A percentile compares a stretch with the other conserved stretches of the same genome.
phyloP scores from a whole-genome alignment of 2,888 invertebrate genomes.

The Cosmorhoe ocellata region DNA sequence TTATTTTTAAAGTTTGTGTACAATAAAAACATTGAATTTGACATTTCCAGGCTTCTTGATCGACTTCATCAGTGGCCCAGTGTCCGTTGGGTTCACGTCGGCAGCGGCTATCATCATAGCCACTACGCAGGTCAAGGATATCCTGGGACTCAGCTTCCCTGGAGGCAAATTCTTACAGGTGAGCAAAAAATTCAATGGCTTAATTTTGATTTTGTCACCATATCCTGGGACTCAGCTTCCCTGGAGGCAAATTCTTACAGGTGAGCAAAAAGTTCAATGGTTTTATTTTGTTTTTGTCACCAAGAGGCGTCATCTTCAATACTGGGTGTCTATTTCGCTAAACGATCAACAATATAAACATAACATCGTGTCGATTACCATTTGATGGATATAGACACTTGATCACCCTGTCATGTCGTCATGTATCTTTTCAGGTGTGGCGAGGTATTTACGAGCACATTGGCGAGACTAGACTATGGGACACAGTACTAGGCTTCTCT shows the following conservation, averaged over 20 bases:
- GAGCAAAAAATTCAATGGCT: background rate
- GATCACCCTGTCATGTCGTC: too few species aligned
- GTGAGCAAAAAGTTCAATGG: conserved; percentile 56
- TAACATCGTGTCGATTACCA: too few species aligned
- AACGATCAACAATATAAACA: too few species aligned
- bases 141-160: conserved; percentile 86
- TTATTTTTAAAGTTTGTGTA: too few species aligned
- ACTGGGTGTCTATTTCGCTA: too few species aligned
- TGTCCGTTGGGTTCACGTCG: conserved; percentile 90
- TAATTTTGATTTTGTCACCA: too few species aligned
- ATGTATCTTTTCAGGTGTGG: conserved; percentile 85
- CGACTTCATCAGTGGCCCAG: conserved; percentile 93
- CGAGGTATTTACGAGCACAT: conserved; percentile 87
- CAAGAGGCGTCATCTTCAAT: too few species aligned
- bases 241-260: conserved; percentile 87
- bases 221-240: conserved; percentile 86
- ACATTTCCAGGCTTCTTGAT: conserved; percentile 86
- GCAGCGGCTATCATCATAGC: conserved; percentile 92
- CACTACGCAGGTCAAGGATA: conserved; percentile 89
- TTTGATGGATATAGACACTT: too few species aligned
- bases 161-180: conserved; percentile 88
- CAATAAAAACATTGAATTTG: too few species aligned
- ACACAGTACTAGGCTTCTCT: conserved; percentile 85
- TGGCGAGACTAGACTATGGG: conserved; percentile 86
- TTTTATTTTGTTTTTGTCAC: too few species aligned